phyloP scores from a whole-genome alignment of 23 tunicate species.

The Styela clava region DNA sequence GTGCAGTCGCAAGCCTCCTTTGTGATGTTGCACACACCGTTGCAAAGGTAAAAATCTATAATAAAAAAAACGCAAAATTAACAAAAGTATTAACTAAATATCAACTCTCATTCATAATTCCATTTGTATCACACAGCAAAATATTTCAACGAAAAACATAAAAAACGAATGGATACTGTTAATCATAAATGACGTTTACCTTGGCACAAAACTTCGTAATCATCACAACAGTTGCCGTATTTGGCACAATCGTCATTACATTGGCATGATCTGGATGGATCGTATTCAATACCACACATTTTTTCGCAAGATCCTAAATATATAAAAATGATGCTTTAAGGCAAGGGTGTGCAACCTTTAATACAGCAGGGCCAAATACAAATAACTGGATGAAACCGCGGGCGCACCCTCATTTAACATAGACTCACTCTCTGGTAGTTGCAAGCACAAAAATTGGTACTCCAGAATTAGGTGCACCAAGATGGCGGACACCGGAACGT shows the following conservation, averaged over 20 bases:
- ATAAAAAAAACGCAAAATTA: neutral
- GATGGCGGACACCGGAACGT: no score
- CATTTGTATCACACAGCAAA: neutral
- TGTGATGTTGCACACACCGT: conserved; percentile 33
- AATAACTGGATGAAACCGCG: no score
- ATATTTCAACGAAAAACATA: neutral
- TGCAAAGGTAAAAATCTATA: conserved; percentile 26
- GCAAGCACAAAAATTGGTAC: no score
- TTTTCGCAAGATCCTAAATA: conserved; percentile 41
- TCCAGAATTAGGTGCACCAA: no score
- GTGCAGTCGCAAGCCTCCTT: conserved; percentile 30
- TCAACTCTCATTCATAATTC: neutral
- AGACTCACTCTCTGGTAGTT: no score
- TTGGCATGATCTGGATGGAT: conserved; percentile 30
- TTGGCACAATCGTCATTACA: conserved; percentile 41
- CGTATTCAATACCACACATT: conserved; percentile 37
- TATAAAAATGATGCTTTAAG: no score
- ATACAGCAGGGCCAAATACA: no score
- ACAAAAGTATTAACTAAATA: neutral
- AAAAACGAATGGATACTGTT: neutral
- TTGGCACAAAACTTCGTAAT: conserved; percentile 29
- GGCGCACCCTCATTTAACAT: no score
- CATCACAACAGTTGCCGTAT: conserved; percentile 63
- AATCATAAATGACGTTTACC: neutral
- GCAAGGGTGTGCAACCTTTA: no score